These are phyloP conservation scores for Periplaneta americana DNA, from an alignment of 1,140 invertebrate species.

Conservation along the genomic window DNA sequence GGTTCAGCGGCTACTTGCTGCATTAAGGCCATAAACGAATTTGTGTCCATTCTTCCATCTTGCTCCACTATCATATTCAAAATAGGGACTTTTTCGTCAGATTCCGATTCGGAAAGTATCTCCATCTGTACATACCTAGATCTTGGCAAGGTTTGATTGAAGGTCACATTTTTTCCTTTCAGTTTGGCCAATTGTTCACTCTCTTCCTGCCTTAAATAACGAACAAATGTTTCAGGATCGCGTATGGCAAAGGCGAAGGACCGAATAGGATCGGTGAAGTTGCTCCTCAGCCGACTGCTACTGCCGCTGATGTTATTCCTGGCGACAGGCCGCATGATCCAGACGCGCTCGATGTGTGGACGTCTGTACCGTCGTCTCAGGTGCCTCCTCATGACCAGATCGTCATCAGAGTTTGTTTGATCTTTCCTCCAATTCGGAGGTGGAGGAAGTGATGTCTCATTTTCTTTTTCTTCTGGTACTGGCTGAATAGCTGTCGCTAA, in stretches of 20 bases:
- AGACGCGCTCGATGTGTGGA: neutral
- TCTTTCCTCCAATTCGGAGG: too few relatives aligned
- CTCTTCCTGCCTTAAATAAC: neutral
- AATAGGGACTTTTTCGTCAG: neutral
- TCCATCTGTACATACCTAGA: neutral
- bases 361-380: neutral
- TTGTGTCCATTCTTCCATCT: neutral
- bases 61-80: neutral
- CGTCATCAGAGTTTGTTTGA: too few relatives aligned
- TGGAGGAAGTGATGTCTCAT: neutral
- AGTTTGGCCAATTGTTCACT: neutral
- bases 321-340: neutral
- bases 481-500: neutral
- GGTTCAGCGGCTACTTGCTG: neutral
- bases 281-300: neutral
- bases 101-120: neutral
- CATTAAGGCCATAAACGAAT: neutral
- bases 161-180: neutral
- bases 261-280: neutral
- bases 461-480: neutral
- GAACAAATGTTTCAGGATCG: neutral
- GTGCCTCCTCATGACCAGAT: neutral
- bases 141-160: neutral
- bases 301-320: neutral
- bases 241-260: neutral